Base-by-base conservation (phyloP, 2,797 vertebrate genomes). In the Alauda arvensis region DNA sequence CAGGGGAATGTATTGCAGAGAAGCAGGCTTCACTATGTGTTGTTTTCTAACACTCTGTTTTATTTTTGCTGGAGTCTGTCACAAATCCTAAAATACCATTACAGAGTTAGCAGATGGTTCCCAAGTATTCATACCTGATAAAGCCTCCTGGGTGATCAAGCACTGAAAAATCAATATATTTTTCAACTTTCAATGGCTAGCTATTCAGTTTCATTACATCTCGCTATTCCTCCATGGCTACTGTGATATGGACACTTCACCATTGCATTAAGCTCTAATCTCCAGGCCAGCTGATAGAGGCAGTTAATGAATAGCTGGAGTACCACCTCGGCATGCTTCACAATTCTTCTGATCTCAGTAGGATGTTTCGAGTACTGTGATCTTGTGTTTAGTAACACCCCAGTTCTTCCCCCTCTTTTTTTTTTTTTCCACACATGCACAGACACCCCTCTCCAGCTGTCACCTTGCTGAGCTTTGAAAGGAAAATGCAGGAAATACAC, bases 151-250 rank as follows among this genome's bases (percentile, higher is more conserved):
- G 91, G 95, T 96, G 96, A 91, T 93, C 95, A 93, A 94, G 92
- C 93, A 88, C 92, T 87, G 92, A 95, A 95, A 97, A 96, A 97
- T 95, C 96, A 94, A 96, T 96, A 96, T 92, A 75, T 77, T 94
- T 96, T 97, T 93, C 95, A 92, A 96, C 94, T 95, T 96, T 95
- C 96, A 92, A 94, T 91, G 94, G 91, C 74, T 65, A 66, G 89
- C 40, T 86, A 95, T 95, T 96, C 94, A 91, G 95, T 96, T 96
- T 94, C 94, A 94, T 96, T 94, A 92, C 90, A 89, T 95, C 90
- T 95, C 17, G 49, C 28, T 94, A 94, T 94, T 97, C 93, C 95
- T 96, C 95, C 91, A 92, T 94, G 95, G 94, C 89, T 79, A 77
- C 91, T 85, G 94, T 91, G 93, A 95, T 95, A 53, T 77, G 96